Evolutionary conservation across 2,797 vertebrate genomes (phyloP).

Genomic region (Atherinosoma microstoma): DNA sequence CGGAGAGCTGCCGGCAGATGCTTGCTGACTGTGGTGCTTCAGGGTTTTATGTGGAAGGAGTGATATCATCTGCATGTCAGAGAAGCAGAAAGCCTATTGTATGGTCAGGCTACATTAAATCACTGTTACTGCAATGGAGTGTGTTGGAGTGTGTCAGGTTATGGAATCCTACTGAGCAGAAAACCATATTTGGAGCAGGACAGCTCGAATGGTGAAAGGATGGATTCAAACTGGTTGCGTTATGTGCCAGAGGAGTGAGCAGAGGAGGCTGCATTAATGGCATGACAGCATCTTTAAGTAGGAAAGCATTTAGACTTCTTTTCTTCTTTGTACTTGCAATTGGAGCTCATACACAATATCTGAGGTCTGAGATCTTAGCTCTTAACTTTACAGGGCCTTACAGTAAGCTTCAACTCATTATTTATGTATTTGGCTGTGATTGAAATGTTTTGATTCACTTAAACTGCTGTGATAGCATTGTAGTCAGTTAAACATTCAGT

Average conservation of each 20-base stretch:
- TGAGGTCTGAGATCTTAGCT: too few relatives aligned
- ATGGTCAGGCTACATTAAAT: conserved; percentile 21
- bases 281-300: neutral
- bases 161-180: conserved; percentile 14
- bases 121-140: conserved; percentile 4
- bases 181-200: conserved; percentile 20
- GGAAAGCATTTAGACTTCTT: neutral
- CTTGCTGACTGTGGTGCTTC: conserved; percentile 29
- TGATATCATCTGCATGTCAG: conserved; percentile 58
- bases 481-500: neutral
- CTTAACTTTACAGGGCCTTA: too few relatives aligned
- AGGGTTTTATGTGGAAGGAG: conserved; percentile 50
- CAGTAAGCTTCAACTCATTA: too few relatives aligned
- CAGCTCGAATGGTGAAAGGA: conserved; percentile 6
- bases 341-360: too few relatives aligned
- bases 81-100: conserved; percentile 31
- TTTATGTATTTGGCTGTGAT: neutral
- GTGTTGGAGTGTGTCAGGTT: conserved; percentile 44
- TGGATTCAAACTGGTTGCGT: conserved; percentile 24
- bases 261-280: neutral
- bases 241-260: neutral
- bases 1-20: conserved; percentile 33
- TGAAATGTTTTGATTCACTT: neutral
- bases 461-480: too few relatives aligned
- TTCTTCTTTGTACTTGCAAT: neutral